Evolutionary conservation across 2,797 vertebrate genomes (phyloP), one percentile per base, ranked within the genome.

Genomic region (Triplophysa bombifrons): DNA sequence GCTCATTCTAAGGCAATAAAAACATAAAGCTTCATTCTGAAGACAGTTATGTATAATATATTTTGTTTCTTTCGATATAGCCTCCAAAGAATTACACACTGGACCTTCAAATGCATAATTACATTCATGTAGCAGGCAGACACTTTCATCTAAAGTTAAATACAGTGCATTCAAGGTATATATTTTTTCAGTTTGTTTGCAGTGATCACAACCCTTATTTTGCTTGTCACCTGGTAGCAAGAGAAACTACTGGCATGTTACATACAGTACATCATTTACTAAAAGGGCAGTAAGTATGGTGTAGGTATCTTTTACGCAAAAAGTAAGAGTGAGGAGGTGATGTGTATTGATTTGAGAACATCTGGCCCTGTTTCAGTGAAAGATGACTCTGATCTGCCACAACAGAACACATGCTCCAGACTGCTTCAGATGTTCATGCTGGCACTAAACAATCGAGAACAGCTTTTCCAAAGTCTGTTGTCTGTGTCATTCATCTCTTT

Each of bases 381-480:
- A 41, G 73, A 17, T 41, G 22, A 50, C 22, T 67, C 63, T 67
- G 74, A 58, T 53, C 10, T 58, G 74, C 50, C 22, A 46, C 19
- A 10, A 55, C n/a, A 60, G 25, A 70, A 34, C 55, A 61, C 27
- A 70, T 0, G 14, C 1, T 12, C 65, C 66, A 50, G 55, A 34
- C 53, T 13, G 8, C 48, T 51, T 78, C 55, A 61, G 44, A 70
- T 78, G 72, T 61, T 34, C 44, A n/a, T 5, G 27, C 41, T 74
- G 75, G 66, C 44, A 61, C 3, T 38, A 14, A 41, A 25, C 0
- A 12, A 19, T 61, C 61, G 41, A 76, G 38, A 60, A 61, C 55
- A 69, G 53, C 75, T 77, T 77, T 60, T 48, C n/a, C 19, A 50
- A 22, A 61, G 53, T 61, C 66, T 50, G 53, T 50, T 44, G 25